Base-by-base conservation (phyloP, 2,888 invertebrate species). In the Orchesellides sinensis region DNA sequence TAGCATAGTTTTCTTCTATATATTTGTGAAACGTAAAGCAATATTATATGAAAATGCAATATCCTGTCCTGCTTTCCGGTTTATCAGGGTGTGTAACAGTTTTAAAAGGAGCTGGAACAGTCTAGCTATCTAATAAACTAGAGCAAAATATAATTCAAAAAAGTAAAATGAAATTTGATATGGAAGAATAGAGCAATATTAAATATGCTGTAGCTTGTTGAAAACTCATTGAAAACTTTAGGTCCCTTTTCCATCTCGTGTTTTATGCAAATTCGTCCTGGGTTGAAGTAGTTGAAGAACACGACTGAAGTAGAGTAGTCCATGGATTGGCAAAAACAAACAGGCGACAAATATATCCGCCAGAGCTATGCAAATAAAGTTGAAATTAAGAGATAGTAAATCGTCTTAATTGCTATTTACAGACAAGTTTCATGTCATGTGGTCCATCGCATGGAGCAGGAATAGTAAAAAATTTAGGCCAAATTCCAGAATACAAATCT, bases 391-490 rank as follows among this genome's bases (percentile, higher is more conserved):
- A 63, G 54, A 75, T 77, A n/a, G n/a, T n/a, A 29, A 59, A 77
- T n/a, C 32, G 66, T 56, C 49, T 68, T 77, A 68, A 77, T 63
- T 70, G 32, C 63, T 63, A 40, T 78, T 49, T 83, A 3, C 59
- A 85, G 85, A 81, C 82, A 49, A 70, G 77, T 56, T 85, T 85
- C 79, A 77, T 79, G 69, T 19, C 54, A 0, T 85, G 85, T 21
- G 84, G 84, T 56, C 85, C 85, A 29, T 82, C 85, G 19, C 84
- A 85, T 61, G 83, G 83, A 25, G 82, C 82, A 6, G 69, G 81
- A 6, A 84, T 81, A 2, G 68, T 84, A 45, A 70, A 82, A 45
- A 83, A 82, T 49, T 54, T 85, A 23, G 84, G 84, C 6, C 27
- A 54, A 5, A 72, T 80, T 52, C 80, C 80, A 14, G 80, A 80